phyloP scores from a whole-genome alignment of 2,113 vertebrate genomes.

The Cyanocitta stelleri region DNA sequence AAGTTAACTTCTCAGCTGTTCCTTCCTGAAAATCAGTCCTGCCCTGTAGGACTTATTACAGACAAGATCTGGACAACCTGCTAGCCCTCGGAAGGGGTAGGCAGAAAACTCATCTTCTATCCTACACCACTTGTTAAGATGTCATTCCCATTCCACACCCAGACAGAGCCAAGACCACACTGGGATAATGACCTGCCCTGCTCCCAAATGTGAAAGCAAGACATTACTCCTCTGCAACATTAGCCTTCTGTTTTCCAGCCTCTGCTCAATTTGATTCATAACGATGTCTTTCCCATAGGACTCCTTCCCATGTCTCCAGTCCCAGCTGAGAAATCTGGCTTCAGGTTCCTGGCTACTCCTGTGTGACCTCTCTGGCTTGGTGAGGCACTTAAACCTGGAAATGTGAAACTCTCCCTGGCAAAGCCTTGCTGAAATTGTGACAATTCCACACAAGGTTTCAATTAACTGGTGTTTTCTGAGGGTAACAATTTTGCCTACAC shows the following conservation, averaged over 20 bases:
- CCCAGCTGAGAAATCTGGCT: background rate
- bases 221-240: background rate
- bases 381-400: background rate
- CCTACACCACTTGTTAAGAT: background rate
- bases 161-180: background rate
- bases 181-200: background rate
- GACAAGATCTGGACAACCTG: background rate
- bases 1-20: background rate
- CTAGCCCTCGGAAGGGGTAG: background rate
- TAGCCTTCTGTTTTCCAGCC: background rate
- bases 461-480: background rate
- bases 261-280: background rate
- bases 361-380: background rate
- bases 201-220: background rate
- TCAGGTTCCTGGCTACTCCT: background rate
- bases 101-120: background rate
- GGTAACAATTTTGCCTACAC: background rate
- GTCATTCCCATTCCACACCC: background rate
- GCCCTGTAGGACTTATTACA: background rate
- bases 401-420: background rate
- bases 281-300: background rate
- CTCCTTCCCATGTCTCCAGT: background rate
- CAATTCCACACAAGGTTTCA: background rate
- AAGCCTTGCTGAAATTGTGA: background rate
- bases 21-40: background rate